Evolutionary conservation across 1,140 invertebrate genomes (phyloP).

Genomic region (Paracyclopina nana): DNA sequence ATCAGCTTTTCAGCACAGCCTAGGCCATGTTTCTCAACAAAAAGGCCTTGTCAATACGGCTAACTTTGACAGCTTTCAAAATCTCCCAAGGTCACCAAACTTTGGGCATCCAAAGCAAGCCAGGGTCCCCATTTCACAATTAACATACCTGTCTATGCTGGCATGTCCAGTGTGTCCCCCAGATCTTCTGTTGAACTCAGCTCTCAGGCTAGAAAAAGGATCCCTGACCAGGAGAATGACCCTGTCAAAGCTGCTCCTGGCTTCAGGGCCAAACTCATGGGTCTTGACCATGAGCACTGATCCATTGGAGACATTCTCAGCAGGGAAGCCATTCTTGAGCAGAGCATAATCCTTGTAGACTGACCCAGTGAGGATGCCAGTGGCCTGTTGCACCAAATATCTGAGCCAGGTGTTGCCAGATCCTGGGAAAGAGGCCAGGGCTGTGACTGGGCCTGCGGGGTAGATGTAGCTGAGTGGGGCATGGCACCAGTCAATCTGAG

Average conservation of each 20-base stretch:
- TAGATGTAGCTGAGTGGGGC: not conserved
- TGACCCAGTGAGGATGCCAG: slow-evolving; percentile 36
- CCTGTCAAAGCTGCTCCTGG: slow-evolving; percentile 36
- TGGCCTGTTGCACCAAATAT: slow-evolving; percentile 20
- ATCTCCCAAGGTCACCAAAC: too few species aligned
- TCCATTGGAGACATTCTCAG: slow-evolving; percentile 47
- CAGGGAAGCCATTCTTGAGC: slow-evolving; percentile 50
- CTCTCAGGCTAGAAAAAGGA: slow-evolving; percentile 45
- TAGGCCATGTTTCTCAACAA: too few species aligned
- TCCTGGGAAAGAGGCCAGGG: slow-evolving; percentile 21
- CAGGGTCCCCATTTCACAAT: too few species aligned
- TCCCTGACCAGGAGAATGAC: slow-evolving; percentile 46
- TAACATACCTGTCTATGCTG: slow-evolving; percentile 39
- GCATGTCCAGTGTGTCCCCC: slow-evolving; percentile 48
- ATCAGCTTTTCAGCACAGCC: too few species aligned
- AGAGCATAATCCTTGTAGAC: slow-evolving; percentile 54
- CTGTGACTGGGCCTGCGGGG: slow-evolving; percentile 19
- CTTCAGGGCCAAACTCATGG: slow-evolving; percentile 42
- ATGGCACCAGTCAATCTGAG: slow-evolving; percentile 11
- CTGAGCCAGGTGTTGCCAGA: slow-evolving; percentile 23
- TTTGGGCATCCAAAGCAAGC: too few species aligned
- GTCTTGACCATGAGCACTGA: slow-evolving; percentile 58
- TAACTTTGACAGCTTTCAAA: too few species aligned
- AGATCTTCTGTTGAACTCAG: slow-evolving; percentile 47
- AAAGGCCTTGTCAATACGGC: too few species aligned